Evolutionary conservation across 2,113 vertebrate genomes (phyloP), one percentile per base, ranked within the genome.

Genomic region (Myodes glareolus): DNA sequence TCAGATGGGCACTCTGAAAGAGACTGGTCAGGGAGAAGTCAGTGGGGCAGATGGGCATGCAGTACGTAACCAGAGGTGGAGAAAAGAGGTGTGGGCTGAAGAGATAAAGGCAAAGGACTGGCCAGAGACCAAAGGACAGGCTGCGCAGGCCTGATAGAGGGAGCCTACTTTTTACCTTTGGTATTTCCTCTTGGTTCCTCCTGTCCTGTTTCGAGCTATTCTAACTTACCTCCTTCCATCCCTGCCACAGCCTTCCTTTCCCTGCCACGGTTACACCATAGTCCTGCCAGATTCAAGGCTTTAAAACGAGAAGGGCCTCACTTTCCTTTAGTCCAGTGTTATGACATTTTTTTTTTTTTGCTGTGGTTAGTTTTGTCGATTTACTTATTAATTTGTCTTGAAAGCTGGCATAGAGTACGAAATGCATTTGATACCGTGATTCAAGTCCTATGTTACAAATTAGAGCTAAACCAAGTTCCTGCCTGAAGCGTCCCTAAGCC

Each of bases 381-480:
- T 86, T 47, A 31, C 23, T 87, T 52, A 47, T n/a, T 88, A 36
- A 52, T 47, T 92, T 93, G 88, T 50, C 63, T 75, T 70, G 90
- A 89, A 27, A 58, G 50, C 7, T 58, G 50, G 65, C 27, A n/a
- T 42, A 82, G 42, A 47, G 77, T 10, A 63, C 80, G 39, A 96
- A 92, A 31, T 82, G 81, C 29, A 76, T 94, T 86, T 94, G 78
- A 70, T 4, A 70, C 45, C n/a, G 42, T 29, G 39, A 91, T 50
- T 67, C 39, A 52, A 31, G 29, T 39, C 36, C 70, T 88, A 29
- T 8, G 27, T 33, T 33, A 58, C 29, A 77, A 76, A 73, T 39
- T 68, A 68, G 31, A 85, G 25, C 55, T 42, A 90, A 95, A 89
- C 70, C 58, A 89, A 89, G 63, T 58, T 95, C 67, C 88, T 27